Conservation (phyloP, 1,140 invertebrate species). For the Mya arenaria region DNA sequence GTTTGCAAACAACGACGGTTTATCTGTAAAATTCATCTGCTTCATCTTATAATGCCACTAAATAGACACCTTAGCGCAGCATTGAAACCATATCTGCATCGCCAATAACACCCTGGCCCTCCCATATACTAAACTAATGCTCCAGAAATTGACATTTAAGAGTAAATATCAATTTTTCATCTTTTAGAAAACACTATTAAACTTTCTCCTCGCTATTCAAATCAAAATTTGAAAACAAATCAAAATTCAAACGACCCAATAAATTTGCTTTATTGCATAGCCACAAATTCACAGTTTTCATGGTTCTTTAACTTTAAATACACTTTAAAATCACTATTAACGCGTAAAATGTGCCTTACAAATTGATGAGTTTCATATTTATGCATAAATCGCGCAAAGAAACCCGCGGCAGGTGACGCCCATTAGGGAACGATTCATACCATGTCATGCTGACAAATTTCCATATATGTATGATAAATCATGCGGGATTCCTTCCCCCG, state of each 20-base stretch:
- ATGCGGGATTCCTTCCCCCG: neutral
- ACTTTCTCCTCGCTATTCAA: neutral
- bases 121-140: too few species aligned
- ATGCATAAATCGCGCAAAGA: conserved; percentile 36
- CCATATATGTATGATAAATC: conserved; percentile 44
- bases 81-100: neutral
- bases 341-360: conserved; percentile 23
- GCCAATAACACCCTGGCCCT: too few species aligned
- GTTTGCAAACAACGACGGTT: conserved; percentile 22
- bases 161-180: too few species aligned
- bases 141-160: too few species aligned
- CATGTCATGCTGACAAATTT: conserved; percentile 22
- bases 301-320: neutral
- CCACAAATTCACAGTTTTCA: neutral
- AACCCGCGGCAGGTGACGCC: conserved; percentile 33
- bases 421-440: conserved; percentile 20
- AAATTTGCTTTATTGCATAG: neutral
- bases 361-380: conserved; percentile 44
- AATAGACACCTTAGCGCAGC: conserved; percentile 2
- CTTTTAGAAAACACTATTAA: neutral
- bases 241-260: neutral
- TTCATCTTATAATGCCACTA: conserved; percentile 35
- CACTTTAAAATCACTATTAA: neutral
- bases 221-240: conserved; percentile 10
- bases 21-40: neutral